These are phyloP conservation scores for Apocrypta bakeri DNA, from an alignment of 1,140 invertebrate species.

Conservation along the genomic window DNA sequence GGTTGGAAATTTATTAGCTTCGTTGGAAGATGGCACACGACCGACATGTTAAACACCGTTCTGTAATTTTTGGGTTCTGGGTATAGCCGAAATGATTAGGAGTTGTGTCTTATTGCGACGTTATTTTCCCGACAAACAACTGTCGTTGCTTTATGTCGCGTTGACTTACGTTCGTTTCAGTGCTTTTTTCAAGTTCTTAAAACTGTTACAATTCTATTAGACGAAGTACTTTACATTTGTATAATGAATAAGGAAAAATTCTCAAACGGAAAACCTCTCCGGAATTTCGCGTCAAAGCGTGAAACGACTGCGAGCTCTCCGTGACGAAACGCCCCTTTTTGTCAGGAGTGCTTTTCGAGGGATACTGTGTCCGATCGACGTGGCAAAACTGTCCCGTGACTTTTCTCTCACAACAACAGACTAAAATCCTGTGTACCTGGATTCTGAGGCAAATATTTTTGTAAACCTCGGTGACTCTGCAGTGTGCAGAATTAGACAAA, in stretches of 20 bases:
- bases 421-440: too few species aligned
- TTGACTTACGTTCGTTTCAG: too few species aligned
- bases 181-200: too few species aligned
- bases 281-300: background rate
- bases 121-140: background rate
- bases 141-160: too few species aligned
- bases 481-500: too few species aligned
- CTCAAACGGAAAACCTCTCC: background rate
- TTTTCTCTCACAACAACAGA: constrained; percentile 11
- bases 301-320: constrained; percentile 44
- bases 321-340: constrained; percentile 42
- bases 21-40: background rate
- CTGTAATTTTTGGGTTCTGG: constrained; percentile 4
- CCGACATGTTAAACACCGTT: background rate
- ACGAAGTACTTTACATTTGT: too few species aligned
- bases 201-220: too few species aligned
- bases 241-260: background rate
- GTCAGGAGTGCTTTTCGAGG: background rate
- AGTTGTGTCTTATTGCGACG: background rate
- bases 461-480: too few species aligned
- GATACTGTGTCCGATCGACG: background rate
- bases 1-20: background rate
- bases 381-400: background rate
- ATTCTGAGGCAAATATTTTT: too few species aligned
- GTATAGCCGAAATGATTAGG: background rate